phyloP scores from a whole-genome alignment of 2,888 invertebrate genomes.

The Apotomis turbidana region DNA sequence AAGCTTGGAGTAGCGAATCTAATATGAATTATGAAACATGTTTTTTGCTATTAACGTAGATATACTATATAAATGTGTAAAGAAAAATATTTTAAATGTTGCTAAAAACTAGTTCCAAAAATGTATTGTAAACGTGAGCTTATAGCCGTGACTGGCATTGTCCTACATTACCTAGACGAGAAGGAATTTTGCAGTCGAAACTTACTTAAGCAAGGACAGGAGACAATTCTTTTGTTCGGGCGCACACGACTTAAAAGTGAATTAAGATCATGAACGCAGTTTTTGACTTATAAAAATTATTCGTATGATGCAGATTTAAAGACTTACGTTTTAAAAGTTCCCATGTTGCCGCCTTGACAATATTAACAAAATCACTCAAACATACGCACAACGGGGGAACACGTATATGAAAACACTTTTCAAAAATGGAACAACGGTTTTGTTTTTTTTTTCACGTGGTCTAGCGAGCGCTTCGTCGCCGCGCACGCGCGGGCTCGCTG shows the following conservation, averaged over 20 bases:
- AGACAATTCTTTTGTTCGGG: conserved; percentile 36
- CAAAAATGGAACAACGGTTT: conserved; percentile 38
- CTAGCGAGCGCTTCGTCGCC: conserved; percentile 64
- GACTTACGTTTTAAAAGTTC: conserved; percentile 72
- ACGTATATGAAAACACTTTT: conserved; percentile 44
- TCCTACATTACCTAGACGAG: conserved; percentile 65
- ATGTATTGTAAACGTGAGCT: conserved; percentile 21
- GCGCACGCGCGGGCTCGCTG: conserved; percentile 70
- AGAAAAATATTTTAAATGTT: neutral
- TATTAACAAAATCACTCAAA: conserved; percentile 63
- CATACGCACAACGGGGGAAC: conserved; percentile 57
- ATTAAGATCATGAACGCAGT: conserved; percentile 41
- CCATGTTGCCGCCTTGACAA: conserved; percentile 66
- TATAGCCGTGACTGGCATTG: conserved; percentile 62
- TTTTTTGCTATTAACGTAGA: conserved; percentile 20
- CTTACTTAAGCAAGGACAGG: conserved; percentile 44
- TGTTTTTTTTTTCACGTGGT: conserved; percentile 36
- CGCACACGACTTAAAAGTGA: conserved; percentile 30
- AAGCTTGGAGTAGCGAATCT: conserved; percentile 13
- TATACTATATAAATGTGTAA: neutral
- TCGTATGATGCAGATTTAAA: conserved; percentile 26
- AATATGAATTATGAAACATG: conserved; percentile 16
- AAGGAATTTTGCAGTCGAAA: conserved; percentile 58
- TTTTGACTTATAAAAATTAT: no score
- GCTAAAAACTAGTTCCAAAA: conserved; percentile 6